Evolutionary conservation across 2,113 vertebrate genomes (phyloP), one percentile per base, ranked within the genome.

Genomic region (Colius striatus): DNA sequence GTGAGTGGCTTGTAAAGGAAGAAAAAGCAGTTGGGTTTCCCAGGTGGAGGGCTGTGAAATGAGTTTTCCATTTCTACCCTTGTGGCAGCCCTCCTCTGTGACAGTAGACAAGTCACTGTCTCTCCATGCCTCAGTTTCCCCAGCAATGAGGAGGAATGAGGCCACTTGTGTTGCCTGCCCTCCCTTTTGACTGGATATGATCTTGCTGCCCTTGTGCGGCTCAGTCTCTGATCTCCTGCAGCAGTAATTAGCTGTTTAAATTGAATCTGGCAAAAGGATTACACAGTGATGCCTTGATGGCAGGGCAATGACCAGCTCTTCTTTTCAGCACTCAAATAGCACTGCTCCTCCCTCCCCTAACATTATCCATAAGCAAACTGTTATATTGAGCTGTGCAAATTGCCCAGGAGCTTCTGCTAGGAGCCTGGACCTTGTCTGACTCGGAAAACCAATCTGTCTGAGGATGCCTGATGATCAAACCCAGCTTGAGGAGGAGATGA

Each of bases 341-440:
- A 60, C 34, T 80, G 25, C 83, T 70, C 50, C 47, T 66, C 71
- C 50, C 66, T 92, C 16, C 53, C 26, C 8, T 84, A 70, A 36
- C 6, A 60, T 87, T 81, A 72, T 21, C 57, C 32, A 20, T 16
- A 2, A 84, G 6, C 16, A 84, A 57, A 71, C 75, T 74, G 29
- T 86, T 91, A 11, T 58, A 84, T 16, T 55, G 90, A 91, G 58
- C 84, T 29, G 15, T 57, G 23, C 26, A 92, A 89, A 96, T 87
- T 74, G 61, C 66, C 20, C 26, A 75, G 89, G 61, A 92, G 61
- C 74, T 92, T 95, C 81, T 94, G 45, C 45, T 89, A 61, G 38
- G 48, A 95, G 66, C 23, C 45, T 41, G 66, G 84, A 67, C 43
- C n/a, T 81, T 51, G 61, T 73, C 83, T 81, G 77, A 81, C 53